Conservation (phyloP, 2,797 vertebrate species). For the Coilia nasus region DNA sequence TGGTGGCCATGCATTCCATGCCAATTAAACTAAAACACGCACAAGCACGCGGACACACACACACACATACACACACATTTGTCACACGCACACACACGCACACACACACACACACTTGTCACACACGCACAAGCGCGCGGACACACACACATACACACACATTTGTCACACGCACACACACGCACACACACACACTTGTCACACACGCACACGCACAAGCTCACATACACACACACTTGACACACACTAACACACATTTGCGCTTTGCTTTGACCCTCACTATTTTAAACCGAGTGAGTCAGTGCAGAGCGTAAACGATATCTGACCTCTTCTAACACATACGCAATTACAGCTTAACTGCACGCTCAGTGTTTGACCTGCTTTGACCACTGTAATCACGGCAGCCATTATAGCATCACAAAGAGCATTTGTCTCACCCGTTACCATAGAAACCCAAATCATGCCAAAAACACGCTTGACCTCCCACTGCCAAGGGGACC, state of each 20-base stretch:
- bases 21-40: too few species aligned
- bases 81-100: background rate
- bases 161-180: background rate
- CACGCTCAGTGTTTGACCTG: too few species aligned
- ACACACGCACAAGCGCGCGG: too few species aligned
- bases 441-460: background rate
- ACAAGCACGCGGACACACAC: background rate
- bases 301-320: too few species aligned
- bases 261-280: background rate
- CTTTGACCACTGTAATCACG: too few species aligned
- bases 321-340: too few species aligned
- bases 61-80: conserved; percentile 3
- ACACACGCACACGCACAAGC: background rate
- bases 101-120: too few species aligned
- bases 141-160: background rate
- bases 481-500: background rate
- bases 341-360: too few species aligned
- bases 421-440: background rate
- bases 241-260: background rate
- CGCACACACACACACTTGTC: background rate
- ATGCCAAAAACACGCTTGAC: background rate
- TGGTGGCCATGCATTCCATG: too few species aligned
- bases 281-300: too few species aligned
- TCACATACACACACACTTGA: background rate
- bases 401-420: too few species aligned